phyloP scores from a whole-genome alignment of 1,140 invertebrate species.

The Drosophila auraria region DNA sequence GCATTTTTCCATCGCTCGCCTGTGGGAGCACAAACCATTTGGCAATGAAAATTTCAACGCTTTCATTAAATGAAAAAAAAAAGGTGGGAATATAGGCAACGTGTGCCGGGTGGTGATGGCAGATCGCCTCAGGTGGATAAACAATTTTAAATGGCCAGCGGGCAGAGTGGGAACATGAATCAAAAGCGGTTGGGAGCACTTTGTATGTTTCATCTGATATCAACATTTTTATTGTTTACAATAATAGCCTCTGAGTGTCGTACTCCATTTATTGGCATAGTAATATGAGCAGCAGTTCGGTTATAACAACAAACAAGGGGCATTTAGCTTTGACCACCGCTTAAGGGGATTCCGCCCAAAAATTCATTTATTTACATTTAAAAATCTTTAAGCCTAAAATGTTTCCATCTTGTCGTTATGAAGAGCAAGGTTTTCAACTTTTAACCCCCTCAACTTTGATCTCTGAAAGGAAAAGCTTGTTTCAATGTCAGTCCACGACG shows the following conservation, averaged over 20 bases:
- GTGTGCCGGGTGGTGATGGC: constrained; percentile 16
- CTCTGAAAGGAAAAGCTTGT: constrained; percentile 23
- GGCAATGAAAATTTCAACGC: constrained; percentile 47
- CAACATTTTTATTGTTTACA: constrained; percentile 16
- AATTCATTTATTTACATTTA: not conserved
- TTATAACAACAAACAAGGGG: not conserved
- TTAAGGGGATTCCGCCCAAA: not conserved
- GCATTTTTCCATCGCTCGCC: constrained; percentile 1
- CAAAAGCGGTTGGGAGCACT: constrained; percentile 16
- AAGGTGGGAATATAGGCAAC: constrained; percentile 21
- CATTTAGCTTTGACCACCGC: not conserved
- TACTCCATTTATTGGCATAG: constrained; percentile 20
- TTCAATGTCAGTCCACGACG: constrained; percentile 28
- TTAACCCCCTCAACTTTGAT: constrained; percentile 14
- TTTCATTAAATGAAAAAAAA: constrained; percentile 42
- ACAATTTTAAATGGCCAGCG: constrained; percentile 47
- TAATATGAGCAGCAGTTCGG: not conserved
- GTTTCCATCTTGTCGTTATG: not conserved
- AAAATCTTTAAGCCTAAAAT: not conserved
- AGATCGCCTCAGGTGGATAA: constrained; percentile 35
- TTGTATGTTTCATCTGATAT: constrained; percentile 24
- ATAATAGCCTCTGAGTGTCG: constrained; percentile 12
- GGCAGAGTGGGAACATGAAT: constrained; percentile 28
- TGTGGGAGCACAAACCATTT: constrained; percentile 39
- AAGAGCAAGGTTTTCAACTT: not conserved